A percentile compares a stretch with the other conserved stretches of the same genome.
Conservation (phyloP, 2,888 invertebrate genomes). For the Scaptomyza caliginosa region DNA sequence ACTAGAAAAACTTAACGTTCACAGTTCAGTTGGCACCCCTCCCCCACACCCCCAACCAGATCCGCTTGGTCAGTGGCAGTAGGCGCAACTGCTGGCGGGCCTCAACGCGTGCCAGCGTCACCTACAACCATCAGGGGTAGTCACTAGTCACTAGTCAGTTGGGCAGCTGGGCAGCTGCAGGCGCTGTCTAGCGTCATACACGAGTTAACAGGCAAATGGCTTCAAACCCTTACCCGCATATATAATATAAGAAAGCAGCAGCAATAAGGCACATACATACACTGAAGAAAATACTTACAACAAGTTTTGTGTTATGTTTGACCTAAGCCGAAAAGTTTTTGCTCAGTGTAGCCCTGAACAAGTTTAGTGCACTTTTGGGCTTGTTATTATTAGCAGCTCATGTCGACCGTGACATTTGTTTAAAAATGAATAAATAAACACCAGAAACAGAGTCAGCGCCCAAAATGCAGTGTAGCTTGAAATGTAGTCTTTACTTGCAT, state of each 20-base stretch:
- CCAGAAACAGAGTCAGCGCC: conserved; percentile 15
- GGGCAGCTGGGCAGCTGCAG: conserved; percentile 70
- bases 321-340: neutral
- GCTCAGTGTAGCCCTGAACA: conserved; percentile 52
- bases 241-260: conserved; percentile 48
- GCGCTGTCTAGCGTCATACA: conserved; percentile 69
- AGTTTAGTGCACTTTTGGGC: conserved; percentile 64
- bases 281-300: conserved; percentile 20
- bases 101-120: conserved; percentile 71
- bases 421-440: conserved; percentile 51
- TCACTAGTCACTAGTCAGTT: conserved; percentile 12
- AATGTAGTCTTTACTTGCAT: conserved; percentile 59
- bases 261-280: conserved; percentile 62
- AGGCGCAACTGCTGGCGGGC: conserved; percentile 13
- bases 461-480: conserved; percentile 63
- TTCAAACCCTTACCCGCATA: conserved; percentile 38
- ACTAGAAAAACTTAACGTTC: conserved; percentile 28
- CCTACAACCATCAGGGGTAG: conserved; percentile 33
- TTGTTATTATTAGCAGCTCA: conserved; percentile 66
- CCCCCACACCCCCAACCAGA: conserved; percentile 32
- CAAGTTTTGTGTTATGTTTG: too few species aligned
- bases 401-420: conserved; percentile 72
- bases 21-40: conserved; percentile 69
- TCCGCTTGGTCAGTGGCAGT: conserved; percentile 6
- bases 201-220: conserved; percentile 64